A percentile compares a stretch with the other conserved stretches of the same genome.
Conservation (phyloP, 2,113 vertebrate species). For the Mesocricetus auratus region DNA sequence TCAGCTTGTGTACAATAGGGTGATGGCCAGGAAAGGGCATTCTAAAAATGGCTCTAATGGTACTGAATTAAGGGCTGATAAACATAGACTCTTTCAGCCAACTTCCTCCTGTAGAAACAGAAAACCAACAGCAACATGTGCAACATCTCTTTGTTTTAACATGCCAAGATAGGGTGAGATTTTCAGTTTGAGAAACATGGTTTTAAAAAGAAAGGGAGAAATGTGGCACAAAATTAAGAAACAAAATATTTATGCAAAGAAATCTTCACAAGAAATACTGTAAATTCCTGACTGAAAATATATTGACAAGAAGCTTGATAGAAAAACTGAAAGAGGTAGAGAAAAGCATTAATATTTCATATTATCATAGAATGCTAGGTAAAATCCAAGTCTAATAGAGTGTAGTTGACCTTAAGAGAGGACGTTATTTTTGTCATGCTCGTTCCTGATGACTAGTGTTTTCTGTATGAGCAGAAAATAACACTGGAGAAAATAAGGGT, state of each 20-base stretch:
- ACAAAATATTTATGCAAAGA: slow-evolving; percentile 75
- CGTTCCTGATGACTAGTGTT: neutral
- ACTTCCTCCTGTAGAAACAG: slow-evolving; percentile 71
- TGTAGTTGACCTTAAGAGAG: slow-evolving; percentile 4
- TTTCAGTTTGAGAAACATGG: slow-evolving; percentile 73
- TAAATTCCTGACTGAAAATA: slow-evolving; percentile 67
- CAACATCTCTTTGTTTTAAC: slow-evolving; percentile 75
- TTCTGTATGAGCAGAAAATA: slow-evolving; percentile 5
- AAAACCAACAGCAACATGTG: slow-evolving; percentile 55
- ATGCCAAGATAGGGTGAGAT: slow-evolving; percentile 70
- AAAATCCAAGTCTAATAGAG: slow-evolving; percentile 41
- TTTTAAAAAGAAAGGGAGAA: slow-evolving; percentile 56
- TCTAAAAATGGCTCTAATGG: neutral
- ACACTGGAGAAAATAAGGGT: slow-evolving; percentile 47
- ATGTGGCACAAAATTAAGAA: slow-evolving; percentile 63
- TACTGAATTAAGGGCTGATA: slow-evolving; percentile 29
- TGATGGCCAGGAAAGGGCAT: neutral
- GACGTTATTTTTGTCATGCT: slow-evolving; percentile 55
- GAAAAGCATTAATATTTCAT: slow-evolving; percentile 57
- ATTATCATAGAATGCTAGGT: slow-evolving; percentile 62
- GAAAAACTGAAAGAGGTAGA: slow-evolving; percentile 53
- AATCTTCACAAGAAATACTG: slow-evolving; percentile 63
- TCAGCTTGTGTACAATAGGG: neutral
- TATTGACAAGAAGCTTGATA: slow-evolving; percentile 37
- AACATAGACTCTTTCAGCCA: slow-evolving; percentile 57